Conservation (phyloP, 2,113 vertebrate genomes). For the Taxidea taxus region DNA sequence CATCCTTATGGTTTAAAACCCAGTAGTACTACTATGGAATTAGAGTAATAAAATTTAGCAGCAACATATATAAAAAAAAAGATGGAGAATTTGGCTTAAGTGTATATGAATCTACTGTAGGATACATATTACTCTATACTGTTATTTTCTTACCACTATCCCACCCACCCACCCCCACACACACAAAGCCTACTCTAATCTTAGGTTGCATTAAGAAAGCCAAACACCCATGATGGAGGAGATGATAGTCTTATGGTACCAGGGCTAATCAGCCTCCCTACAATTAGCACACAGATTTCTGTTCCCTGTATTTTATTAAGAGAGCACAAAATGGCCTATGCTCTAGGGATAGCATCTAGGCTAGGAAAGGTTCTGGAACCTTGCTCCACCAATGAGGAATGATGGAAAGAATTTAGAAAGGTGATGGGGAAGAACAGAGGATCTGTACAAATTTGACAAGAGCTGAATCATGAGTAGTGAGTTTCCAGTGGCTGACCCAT, state of each 20-base stretch:
- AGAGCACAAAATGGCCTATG: not conserved
- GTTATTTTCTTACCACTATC: not conserved
- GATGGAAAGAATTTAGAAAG: not conserved
- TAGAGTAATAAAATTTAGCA: not conserved
- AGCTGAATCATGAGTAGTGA: not conserved
- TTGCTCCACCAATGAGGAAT: not conserved
- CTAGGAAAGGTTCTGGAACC: not conserved
- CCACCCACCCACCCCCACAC: not conserved
- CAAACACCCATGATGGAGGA: not conserved
- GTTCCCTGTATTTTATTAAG: not conserved
- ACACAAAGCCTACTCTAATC: not conserved
- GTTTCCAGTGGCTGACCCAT: not conserved
- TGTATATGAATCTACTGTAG: not conserved
- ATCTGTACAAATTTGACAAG: not conserved
- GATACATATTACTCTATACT: not conserved
- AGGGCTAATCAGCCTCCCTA: not conserved
- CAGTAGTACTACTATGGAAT: not conserved
- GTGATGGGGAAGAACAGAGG: not conserved
- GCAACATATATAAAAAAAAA: not conserved
- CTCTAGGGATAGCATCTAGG: not conserved
- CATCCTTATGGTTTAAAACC: not conserved
- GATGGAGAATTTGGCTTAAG: not conserved
- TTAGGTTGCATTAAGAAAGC: not conserved
- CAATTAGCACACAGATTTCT: not conserved
- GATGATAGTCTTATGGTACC: not conserved